Base-by-base conservation (phyloP, 2,888 invertebrate genomes). In the Sclerodermus sp. region DNA sequence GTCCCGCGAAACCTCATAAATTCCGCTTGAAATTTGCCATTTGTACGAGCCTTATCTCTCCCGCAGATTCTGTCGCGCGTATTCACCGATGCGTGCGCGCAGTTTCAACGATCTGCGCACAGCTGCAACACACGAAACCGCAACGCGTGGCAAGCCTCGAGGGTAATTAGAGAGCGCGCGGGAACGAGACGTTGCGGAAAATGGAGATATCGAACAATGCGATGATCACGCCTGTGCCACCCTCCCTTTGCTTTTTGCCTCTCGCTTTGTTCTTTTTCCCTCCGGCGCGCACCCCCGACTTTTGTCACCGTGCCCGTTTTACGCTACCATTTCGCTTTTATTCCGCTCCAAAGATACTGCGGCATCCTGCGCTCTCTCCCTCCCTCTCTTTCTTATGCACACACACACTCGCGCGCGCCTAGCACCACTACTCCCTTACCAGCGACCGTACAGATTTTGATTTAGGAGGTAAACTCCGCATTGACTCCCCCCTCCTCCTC, bases 81-180 rank as follows among this genome's bases (percentile, higher is more conserved):
- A 23, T 23, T 8, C 23, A 23, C 4, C 23, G 8, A 23, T 23
- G 8, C 8, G 8, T 23, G 8, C 23, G 23, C 23, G 8, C 23
- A 23, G 23, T 23, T 23, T 3, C 23, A 23, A 23, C 23, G n/a
- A n/a, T n/a, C n/a, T n/a, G n/a, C n/a, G n/a, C n/a, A n/a, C n/a
- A 5, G 23, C 23, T 5, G 23, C 23, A 34, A 16, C 40, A 31
- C 14, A 13, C 36, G 18, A 12, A 29, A 45, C 45, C 14, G 23
- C 13, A 13, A 29, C 34, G 45, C 51, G 38, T 36, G 57, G 45
- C 51, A 49, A 60, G 60, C 58, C 64, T 64, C 62, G 56, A 53
- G 61, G 63, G 68, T 73, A 74, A 74, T 74, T 74, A 74, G 67
- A 61, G 58, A 48, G 60, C 40, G 60, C 40, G 42, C 50, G 57